Base-by-base conservation (phyloP, 1,140 invertebrate species). In the Amyelois transitella region DNA sequence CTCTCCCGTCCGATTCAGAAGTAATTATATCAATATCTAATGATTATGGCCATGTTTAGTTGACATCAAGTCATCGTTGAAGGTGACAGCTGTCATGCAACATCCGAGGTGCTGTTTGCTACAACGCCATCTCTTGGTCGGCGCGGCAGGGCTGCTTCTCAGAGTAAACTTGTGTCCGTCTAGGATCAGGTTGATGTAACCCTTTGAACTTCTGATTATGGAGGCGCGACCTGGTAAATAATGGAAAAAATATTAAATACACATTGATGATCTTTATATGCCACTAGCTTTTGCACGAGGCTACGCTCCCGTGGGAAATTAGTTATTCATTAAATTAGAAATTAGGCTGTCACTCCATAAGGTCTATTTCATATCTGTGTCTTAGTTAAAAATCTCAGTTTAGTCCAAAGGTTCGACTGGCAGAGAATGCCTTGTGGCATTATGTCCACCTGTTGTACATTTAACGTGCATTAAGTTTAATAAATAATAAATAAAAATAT, bases 151-250 rank as follows among this genome's bases (percentile, higher is more conserved):
- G 1, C 24, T 12, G 2, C 43, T 53, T 0, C 67, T 66, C 1
- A 72, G 51, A 17, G 62, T 64, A 56, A 64, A 77, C 48, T 53
- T 64, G 22, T 61, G 62, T 0, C 69, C 71, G 6, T 72, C 45
- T 20, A 68, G 19, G 6, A 58, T 48, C 6, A 77, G 51, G 4
- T 66, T 52, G 12, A n/a, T 54, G 43, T 1, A 18, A 21, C 12
- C 50, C 43, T n/a, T 48, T 47, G 7, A 12, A 5, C 8, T 48
- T 18, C 18, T 24, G 20, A 17, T 52, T 17, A 0, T 32, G 21
- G 18, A 17, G 21, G 19, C n/a, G n/a, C n/a, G n/a, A n/a, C n/a
- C n/a, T n/a, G n/a, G n/a, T n/a, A n/a, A n/a, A n/a, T 51, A 14
- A 4, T 18, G 38, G 28, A n/a, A 43, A 21, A 51, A 4, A 10